Evolutionary conservation across 2,113 vertebrate genomes (phyloP), one percentile per base, ranked within the genome.

Genomic region (Enhydra lutris): DNA sequence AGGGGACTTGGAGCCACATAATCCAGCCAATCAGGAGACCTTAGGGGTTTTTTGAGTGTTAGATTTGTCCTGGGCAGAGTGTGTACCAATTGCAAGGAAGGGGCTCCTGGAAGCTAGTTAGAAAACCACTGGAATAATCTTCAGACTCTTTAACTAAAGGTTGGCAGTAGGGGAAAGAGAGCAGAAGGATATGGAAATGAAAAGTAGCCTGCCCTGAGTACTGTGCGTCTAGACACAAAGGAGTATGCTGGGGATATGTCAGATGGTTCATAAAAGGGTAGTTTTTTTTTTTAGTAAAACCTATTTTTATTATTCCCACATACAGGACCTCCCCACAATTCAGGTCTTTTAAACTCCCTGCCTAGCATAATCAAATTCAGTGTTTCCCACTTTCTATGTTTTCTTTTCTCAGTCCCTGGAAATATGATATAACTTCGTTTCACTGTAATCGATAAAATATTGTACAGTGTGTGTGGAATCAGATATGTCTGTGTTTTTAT

Each of bases 371-470:
- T 97, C 97, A 97, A 97, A 98, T 97, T 98, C 98, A 98, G 94
- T 97, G 97, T 98, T 98, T 97, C 91, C 97, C 95, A 97, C 96
- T 98, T 97, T 97, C 93, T 97, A 89, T 97, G 97, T 98, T 98
- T 98, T 98, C 97, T 97, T 98, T 98, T 96, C 98, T 96, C 95
- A 97, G 96, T 92, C 81, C 73, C 97, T 97, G 93, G 98, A 98
- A 98, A 98, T 82, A 93, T 0, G 97, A 98, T 98, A 96, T 87
- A 95, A 97, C 94, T 79, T 91, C 79, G 91, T 96, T 91, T 94
- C 91, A 85, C 85, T 91, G 96, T 98, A 96, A 98, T 98, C 89
- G 96, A 98, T 98, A 97, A 98, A 98, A 98, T 98, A 97, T 96
- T 97, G 97, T 98, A 92, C 93, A 76, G 97, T 97, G 73, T 8